These are phyloP conservation scores for Pluvianellus socialis DNA, from an alignment of 2,113 vertebrate genomes.

Conservation along the genomic window DNA sequence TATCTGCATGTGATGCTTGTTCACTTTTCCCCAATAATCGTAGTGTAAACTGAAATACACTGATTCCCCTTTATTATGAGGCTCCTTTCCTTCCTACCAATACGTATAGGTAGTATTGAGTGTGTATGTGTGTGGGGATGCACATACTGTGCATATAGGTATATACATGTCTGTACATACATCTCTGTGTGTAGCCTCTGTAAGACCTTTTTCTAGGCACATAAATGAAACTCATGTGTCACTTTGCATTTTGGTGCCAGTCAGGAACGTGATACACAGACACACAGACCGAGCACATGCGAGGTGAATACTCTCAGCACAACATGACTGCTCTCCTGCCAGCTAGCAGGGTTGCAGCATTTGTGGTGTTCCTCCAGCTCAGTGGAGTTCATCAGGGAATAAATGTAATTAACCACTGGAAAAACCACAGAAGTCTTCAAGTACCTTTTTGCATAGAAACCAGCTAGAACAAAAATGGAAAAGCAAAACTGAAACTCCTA, in stretches of 20 bases:
- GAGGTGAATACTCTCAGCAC: not conserved
- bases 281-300: fast-evolving
- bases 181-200: fast-evolving
- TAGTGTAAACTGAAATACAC: fast-evolving
- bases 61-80: not conserved
- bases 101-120: fast-evolving
- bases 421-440: not conserved
- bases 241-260: not conserved
- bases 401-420: not conserved
- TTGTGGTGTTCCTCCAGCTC: not conserved
- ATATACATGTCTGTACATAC: not conserved
- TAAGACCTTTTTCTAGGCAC: not conserved
- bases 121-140: too few species aligned
- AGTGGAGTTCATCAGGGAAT: not conserved
- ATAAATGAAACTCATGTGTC: not conserved
- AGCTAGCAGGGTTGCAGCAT: not conserved
- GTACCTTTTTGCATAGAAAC: not conserved
- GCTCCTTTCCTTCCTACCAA: not conserved
- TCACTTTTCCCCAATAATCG: not conserved
- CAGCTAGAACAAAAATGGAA: not conserved
- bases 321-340: not conserved
- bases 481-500: not conserved
- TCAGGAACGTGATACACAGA: fast-evolving
- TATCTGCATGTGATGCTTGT: not conserved
- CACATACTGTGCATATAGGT: not conserved